Percentiles rank a stretch among this genome's conserved stretches.
Conservation (phyloP, 2,888 invertebrate species). For the Drosophila pseudotakahashii region DNA sequence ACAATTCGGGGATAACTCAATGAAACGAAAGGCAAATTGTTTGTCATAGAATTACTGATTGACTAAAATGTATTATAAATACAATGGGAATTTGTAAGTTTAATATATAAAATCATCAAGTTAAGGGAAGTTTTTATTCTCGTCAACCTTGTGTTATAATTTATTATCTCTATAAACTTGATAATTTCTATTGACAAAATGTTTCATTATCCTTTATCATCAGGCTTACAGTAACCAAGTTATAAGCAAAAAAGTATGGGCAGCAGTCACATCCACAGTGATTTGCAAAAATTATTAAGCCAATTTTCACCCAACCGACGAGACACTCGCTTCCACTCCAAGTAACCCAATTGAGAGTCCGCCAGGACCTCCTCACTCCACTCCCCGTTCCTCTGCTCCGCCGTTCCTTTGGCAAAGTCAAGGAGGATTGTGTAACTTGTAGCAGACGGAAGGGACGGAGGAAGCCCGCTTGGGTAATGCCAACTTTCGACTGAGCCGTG, state of each 20-base stretch:
- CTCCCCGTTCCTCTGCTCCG: background rate
- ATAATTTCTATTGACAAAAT: too few species aligned
- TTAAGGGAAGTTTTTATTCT: too few species aligned
- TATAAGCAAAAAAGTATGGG: background rate
- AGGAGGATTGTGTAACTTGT: constrained; percentile 53
- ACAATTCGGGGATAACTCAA: constrained; percentile 4
- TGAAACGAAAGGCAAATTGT: background rate
- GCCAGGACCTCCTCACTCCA: constrained; percentile 14
- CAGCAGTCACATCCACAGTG: constrained; percentile 14
- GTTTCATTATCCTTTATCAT: background rate
- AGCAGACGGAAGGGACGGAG: constrained; percentile 19
- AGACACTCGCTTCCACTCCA: constrained; percentile 32
- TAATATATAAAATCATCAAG: too few species aligned
- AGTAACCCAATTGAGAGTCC: constrained; percentile 30
- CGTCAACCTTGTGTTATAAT: too few species aligned
- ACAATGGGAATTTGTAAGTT: background rate
- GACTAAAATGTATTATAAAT: too few species aligned
- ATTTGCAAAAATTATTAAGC: constrained; percentile 31
- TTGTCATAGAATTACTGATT: background rate
- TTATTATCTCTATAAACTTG: too few species aligned
- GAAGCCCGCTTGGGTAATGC: constrained; percentile 36
- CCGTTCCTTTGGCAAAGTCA: constrained; percentile 40
- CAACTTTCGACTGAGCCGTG: constrained; percentile 38
- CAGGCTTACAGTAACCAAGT: constrained; percentile 3
- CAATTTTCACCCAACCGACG: constrained; percentile 37